These are phyloP conservation scores for Petromus typicus DNA, from an alignment of 2,113 vertebrate genomes.

Conservation along the genomic window DNA sequence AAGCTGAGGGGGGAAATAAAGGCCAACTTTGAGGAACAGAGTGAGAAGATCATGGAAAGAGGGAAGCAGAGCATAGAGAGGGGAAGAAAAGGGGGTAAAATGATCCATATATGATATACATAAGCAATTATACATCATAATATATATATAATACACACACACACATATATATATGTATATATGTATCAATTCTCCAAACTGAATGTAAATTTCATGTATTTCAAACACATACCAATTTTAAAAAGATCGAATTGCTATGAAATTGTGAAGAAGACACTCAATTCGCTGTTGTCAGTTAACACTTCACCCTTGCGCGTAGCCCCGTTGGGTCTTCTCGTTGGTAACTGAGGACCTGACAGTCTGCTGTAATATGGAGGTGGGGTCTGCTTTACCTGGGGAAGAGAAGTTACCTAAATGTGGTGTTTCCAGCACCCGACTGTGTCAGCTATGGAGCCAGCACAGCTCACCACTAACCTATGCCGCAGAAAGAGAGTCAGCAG, in stretches of 20 bases:
- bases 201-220: background rate
- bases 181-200: background rate
- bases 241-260: background rate
- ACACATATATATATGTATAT: background rate
- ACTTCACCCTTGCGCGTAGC: background rate
- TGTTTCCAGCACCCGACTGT: background rate
- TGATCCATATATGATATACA: background rate
- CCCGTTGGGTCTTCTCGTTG: rapidly evolving
- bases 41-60: background rate
- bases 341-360: background rate
- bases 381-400: background rate
- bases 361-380: background rate
- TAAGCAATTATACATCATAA: too few relatives aligned
- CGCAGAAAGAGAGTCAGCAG: background rate
- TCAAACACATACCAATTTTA: background rate
- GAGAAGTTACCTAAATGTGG: background rate
- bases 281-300: background rate
- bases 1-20: background rate
- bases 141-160: too few relatives aligned
- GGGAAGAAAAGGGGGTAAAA: background rate
- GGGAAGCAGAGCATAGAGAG: background rate
- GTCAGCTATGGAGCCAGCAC: background rate
- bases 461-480: background rate
- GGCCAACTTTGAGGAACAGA: background rate
- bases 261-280: background rate